Base-by-base conservation (phyloP, 1,140 invertebrate genomes). In the Liolophura sinensis region DNA sequence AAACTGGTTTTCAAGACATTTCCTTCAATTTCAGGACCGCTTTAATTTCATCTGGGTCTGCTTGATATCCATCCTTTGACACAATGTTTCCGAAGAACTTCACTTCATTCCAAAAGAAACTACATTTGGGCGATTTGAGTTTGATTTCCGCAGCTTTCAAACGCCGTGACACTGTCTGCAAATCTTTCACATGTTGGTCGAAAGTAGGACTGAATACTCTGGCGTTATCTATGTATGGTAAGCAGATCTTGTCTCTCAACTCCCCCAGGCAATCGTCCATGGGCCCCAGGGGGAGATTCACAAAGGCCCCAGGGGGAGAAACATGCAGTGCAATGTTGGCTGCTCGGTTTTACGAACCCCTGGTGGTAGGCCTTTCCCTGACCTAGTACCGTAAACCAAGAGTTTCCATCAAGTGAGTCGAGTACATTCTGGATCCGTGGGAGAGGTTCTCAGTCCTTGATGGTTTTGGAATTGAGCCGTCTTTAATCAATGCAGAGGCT, bases 11-110 rank as follows among this genome's bases (percentile, higher is more conserved):
- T 27, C 72, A 72, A 25, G 22, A 25, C n/a, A 75, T 69, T 27
- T 68, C 70, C 48, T 73, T 70, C 3, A 87, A 67, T 20, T 78
- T 75, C 31, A 64, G 9, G 16, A 87, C 82, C 6, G 83, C 77
- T 60, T 73, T 60, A 0, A 82, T 70, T 62, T 87, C 87, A 20
- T 69, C 72, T 18, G 80, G 78, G 72, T 79, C 78, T 54, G 82
- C 81, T 24, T 70, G 58, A 46, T 86, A 70, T 0, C 74, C 74
- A 6, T 58, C 51, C n/a, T 18, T 46, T 57, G 71, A 60, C 1
- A 73, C 58, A 1, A 60, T 14, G 49, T 68, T 72, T 15, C 80
- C 80, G 9, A 70, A 24, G 46, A 60, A 69, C 16, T 61, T 25
- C 0, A 70, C 68, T 48, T 67, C n/a, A 25, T 55, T 54, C 22